Evolutionary conservation across 2,113 vertebrate species (phyloP).

Genomic region (Mesembrinibis cayennensis): DNA sequence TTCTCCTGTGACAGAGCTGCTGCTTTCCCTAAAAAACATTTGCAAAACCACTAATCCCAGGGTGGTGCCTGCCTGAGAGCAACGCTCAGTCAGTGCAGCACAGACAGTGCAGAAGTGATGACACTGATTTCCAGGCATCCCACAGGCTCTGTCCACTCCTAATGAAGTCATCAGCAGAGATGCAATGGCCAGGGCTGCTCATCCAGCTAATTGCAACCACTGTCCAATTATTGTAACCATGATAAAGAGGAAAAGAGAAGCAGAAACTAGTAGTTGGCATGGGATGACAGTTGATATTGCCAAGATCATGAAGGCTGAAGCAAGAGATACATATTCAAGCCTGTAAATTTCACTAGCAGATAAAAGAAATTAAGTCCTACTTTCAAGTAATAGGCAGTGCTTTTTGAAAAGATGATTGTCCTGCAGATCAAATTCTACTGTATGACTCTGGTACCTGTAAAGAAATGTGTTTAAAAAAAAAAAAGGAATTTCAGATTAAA

Average conservation of each 20-base stretch:
- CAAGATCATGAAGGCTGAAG: background rate
- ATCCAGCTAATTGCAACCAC: background rate
- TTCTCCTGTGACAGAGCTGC: background rate
- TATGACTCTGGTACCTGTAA: background rate
- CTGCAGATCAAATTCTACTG: background rate
- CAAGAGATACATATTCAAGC: background rate
- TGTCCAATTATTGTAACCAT: background rate
- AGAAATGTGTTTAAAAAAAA: background rate
- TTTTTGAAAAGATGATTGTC: background rate
- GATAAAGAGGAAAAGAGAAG: background rate
- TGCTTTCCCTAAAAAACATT: background rate
- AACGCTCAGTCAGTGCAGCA: background rate
- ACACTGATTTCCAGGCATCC: background rate
- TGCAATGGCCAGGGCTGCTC: background rate
- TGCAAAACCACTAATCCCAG: background rate
- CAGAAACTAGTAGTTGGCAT: background rate
- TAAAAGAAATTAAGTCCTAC: background rate
- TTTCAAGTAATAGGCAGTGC: background rate
- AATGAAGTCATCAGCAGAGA: conserved; percentile 26
- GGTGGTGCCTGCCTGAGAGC: background rate
- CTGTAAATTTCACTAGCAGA: background rate
- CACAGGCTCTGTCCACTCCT: background rate
- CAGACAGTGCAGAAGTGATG: background rate
- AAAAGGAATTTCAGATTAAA: background rate
- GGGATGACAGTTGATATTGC: background rate